Base-by-base conservation (phyloP, 2,888 invertebrate species). In the Acrobasis repandana region DNA sequence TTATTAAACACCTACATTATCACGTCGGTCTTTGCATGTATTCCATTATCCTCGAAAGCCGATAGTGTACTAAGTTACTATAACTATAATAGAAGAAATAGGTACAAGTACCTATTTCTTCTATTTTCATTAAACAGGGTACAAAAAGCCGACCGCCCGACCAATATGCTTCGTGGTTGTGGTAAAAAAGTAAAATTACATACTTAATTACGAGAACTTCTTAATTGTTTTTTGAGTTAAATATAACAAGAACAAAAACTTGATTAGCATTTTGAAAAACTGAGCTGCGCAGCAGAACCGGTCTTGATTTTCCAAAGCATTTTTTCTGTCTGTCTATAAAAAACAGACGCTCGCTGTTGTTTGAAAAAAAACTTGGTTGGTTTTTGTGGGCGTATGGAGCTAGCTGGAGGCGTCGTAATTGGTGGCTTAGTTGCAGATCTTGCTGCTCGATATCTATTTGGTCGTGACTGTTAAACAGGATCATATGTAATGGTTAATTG, bases 291-390 rank as follows among this genome's bases (percentile, higher is more conserved):
- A 54, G 54, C 38, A 11, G 18, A 38, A 54, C 38, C 6, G 14
- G 54, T 38, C 3, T 38, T 28, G 20, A 28, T 50, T 50, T 50
- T 50, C 14, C 20, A 4, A 4, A 52, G 16, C 15, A 18, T 36
- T 54, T 54, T 54, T 38, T 54, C 38, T 18, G 34, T 18, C 11
- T 54, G 18, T 38, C 9, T 38, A 38, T 38, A 18, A 36, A 38
- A 54, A 38, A 11, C 6, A 18, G 34, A 15, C 36, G 54, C 33
- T 38, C 38, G 38, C 11, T 34, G 14, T 54, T 36, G 36, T 2
- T 9, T 4, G 38, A 10, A 11, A 18, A 18, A 54, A 52, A 38
- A 54, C 10, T 14, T 6, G 18, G 16, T 14, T 2, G 11, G 18
- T 54, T 54, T 54, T 54, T 54, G 38, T 54, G 16, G 0, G 18